These are phyloP conservation scores for Clarias pachynema DNA, from an alignment of 2,797 vertebrate genomes.

Conservation along the genomic window DNA sequence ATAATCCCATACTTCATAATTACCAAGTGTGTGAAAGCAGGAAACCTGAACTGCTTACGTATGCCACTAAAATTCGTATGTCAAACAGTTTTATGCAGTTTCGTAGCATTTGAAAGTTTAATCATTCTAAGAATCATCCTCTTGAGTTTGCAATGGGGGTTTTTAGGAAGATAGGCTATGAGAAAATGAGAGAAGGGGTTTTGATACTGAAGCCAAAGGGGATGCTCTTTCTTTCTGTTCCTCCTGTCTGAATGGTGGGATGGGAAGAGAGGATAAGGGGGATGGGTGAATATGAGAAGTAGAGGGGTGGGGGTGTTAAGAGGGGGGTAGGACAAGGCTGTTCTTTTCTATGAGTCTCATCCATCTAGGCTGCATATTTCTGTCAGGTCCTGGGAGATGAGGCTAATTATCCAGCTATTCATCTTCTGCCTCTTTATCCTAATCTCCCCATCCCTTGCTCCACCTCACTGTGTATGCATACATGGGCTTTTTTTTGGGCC, in stretches of 20 bases:
- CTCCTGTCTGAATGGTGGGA: constrained; percentile 52
- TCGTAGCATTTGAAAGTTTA: constrained; percentile 4
- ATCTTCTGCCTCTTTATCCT: constrained; percentile 59
- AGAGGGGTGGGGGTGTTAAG: constrained; percentile 1
- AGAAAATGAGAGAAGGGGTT: constrained; percentile 34
- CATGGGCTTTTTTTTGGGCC: constrained; percentile 26
- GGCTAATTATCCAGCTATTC: constrained; percentile 59
- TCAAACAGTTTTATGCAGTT: neutral
- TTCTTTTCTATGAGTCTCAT: constrained; percentile 57
- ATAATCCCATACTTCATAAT: constrained; percentile 10
- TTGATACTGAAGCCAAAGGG: constrained; percentile 46
- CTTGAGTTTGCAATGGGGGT: constrained; percentile 30
- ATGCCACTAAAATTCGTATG: neutral
- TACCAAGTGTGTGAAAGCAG: neutral
- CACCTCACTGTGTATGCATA: constrained; percentile 45
- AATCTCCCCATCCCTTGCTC: constrained; percentile 56
- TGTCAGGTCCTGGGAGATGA: constrained; percentile 63
- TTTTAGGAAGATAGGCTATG: constrained; percentile 36
- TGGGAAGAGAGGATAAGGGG: constrained; percentile 41
- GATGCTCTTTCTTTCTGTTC: constrained; percentile 42
- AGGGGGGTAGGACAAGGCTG: constrained; percentile 47
- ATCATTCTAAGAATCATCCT: constrained; percentile 8
- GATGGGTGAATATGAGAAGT: constrained; percentile 51
- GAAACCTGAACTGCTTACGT: neutral
- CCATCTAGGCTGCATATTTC: constrained; percentile 60